Evolutionary conservation across 2,797 vertebrate genomes (phyloP).

Genomic region (Momotus momota): DNA sequence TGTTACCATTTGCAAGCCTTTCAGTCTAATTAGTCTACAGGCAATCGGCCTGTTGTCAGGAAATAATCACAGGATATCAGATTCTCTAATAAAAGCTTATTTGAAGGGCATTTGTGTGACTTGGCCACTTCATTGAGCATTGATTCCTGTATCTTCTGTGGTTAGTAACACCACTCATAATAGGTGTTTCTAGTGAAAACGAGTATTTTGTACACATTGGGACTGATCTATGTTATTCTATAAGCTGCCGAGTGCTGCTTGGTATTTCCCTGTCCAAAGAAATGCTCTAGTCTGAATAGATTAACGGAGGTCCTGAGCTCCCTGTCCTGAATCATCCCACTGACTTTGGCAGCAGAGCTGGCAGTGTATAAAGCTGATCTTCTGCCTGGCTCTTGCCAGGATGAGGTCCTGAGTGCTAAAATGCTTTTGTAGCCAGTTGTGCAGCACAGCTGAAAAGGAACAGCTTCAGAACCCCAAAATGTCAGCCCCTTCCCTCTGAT

Average conservation of each 20-base stretch:
- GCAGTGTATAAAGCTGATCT: not conserved
- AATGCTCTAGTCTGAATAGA: not conserved
- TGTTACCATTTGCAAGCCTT: not conserved
- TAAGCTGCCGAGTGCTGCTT: not conserved
- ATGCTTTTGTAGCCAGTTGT: not conserved
- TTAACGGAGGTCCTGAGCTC: not conserved
- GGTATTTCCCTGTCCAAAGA: not conserved
- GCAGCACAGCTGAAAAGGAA: not conserved
- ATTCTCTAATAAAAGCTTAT: not conserved
- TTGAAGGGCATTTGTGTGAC: not conserved
- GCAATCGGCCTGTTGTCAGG: not conserved
- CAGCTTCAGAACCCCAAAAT: not conserved
- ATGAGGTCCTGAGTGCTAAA: not conserved
- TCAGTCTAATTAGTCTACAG: not conserved
- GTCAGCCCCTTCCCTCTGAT: not conserved
- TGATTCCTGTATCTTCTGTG: not conserved
- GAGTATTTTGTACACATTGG: not conserved
- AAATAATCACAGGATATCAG: not conserved
- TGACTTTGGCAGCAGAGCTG: not conserved
- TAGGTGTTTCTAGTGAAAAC: not conserved
- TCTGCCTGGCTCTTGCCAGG: not conserved
- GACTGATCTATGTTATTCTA: not conserved
- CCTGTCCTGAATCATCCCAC: not conserved
- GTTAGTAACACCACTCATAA: not conserved
- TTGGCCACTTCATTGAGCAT: not conserved